Evolutionary conservation across 2,888 invertebrate species (phyloP).

Genomic region (Leuctra nigra): DNA sequence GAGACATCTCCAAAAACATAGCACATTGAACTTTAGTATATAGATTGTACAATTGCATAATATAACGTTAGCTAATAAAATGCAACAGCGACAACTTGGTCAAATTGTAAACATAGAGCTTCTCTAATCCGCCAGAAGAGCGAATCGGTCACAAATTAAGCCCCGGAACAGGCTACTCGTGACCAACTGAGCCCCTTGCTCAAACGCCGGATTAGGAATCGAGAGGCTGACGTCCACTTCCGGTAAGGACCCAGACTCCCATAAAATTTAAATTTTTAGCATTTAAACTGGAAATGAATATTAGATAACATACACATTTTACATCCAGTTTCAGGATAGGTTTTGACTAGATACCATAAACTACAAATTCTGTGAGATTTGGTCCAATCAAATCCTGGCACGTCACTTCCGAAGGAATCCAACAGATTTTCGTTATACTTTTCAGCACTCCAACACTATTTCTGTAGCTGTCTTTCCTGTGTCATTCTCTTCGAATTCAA

Average conservation of each 20-base stretch:
- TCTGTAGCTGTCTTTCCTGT: conserved; percentile 17
- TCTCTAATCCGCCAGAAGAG: conserved; percentile 37
- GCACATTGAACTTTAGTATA: conserved; percentile 33
- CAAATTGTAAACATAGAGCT: conserved; percentile 32
- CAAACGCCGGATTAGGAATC: conserved; percentile 42
- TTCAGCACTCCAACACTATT: conserved; percentile 13
- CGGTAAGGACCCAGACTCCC: conserved; percentile 35
- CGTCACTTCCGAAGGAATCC: conserved; percentile 23
- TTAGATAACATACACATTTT: conserved; percentile 29
- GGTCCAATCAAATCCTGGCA: conserved; percentile 27
- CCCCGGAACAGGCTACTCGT: conserved; percentile 44
- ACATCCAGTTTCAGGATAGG: conserved; percentile 38
- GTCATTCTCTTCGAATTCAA: conserved; percentile 16
- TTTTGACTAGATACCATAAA: conserved; percentile 37
- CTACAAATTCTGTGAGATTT: conserved; percentile 35
- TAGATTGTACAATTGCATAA: conserved; percentile 35
- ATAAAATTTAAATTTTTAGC: conserved; percentile 31
- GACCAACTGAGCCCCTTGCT: conserved; percentile 52
- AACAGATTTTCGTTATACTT: conserved; percentile 12
- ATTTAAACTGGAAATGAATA: conserved; percentile 28
- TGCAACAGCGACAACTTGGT: conserved; percentile 30
- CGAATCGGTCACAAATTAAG: conserved; percentile 30
- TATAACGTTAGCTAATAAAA: conserved; percentile 30
- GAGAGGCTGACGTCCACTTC: conserved; percentile 31
- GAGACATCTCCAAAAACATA: conserved; percentile 27